Percentiles rank a stretch among this genome's conserved stretches.
Evolutionary conservation across 2,888 invertebrate species (phyloP).

Genomic region (Mystacides longicornis): DNA sequence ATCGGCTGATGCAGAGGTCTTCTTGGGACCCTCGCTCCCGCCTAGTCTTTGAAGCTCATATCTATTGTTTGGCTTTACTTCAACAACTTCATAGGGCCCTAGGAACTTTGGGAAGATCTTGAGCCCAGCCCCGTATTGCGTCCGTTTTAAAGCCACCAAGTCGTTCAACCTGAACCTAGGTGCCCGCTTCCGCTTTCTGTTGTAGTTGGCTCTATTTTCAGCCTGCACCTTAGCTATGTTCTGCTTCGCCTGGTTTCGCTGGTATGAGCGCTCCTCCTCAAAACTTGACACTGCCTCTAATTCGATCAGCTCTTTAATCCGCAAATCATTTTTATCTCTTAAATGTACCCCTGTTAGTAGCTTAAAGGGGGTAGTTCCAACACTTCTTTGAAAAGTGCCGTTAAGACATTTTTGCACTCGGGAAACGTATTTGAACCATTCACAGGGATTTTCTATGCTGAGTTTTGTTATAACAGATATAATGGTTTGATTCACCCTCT

Average conservation of each 20-base stretch:
- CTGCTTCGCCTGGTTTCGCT: conserved; percentile 16
- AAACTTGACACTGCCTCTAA: conserved; percentile 18
- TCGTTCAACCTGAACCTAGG: conserved; percentile 21
- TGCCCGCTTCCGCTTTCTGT: conserved; percentile 17
- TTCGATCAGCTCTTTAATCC: conserved; percentile 11
- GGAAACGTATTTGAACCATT: conserved; percentile 29
- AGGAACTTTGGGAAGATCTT: conserved; percentile 32
- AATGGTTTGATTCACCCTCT: conserved; percentile 30
- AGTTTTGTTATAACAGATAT: conserved; percentile 32
- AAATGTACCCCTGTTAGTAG: conserved; percentile 28
- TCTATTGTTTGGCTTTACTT: conserved; percentile 29
- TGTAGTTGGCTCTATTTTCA: conserved; percentile 22
- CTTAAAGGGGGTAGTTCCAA: conserved; percentile 27
- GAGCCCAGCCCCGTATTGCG: conserved; percentile 31
- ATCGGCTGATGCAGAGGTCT: conserved; percentile 29
- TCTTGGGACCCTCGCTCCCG: conserved; percentile 28
- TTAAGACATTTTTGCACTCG: conserved; percentile 29
- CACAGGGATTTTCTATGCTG: conserved; percentile 28
- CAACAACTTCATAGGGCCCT: conserved; percentile 31
- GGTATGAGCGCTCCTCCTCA: conserved; percentile 11
- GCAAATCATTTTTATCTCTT: conserved; percentile 26
- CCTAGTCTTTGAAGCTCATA: conserved; percentile 30
- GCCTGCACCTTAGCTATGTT: conserved; percentile 21
- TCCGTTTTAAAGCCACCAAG: conserved; percentile 32
- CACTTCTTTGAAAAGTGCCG: conserved; percentile 28